Conservation (phyloP, 2,888 invertebrate species). For the Neoscelio sp. region DNA sequence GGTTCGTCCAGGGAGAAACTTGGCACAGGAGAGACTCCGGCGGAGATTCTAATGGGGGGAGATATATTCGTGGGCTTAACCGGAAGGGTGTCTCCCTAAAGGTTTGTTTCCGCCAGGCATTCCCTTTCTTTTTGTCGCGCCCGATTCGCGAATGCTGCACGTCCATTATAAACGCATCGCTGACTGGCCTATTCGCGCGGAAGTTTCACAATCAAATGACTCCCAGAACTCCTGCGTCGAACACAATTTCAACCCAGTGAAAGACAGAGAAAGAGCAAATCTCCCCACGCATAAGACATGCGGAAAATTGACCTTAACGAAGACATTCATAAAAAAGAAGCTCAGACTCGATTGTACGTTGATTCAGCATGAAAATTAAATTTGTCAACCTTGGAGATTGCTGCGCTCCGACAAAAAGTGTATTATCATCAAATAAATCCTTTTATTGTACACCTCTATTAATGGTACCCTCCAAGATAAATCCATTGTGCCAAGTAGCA, state of each 20-base stretch:
- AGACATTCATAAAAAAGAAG: slow-evolving; percentile 40
- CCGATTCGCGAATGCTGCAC: slow-evolving; percentile 50
- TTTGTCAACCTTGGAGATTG: slow-evolving; percentile 44
- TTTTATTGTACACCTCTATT: slow-evolving; percentile 22
- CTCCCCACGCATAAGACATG: slow-evolving; percentile 58
- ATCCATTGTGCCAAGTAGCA: too few relatives aligned
- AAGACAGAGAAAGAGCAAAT: background rate
- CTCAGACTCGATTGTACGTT: slow-evolving; percentile 31
- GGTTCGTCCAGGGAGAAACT: slow-evolving; percentile 34
- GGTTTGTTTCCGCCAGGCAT: slow-evolving; percentile 60
- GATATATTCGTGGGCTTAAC: slow-evolving; percentile 66
- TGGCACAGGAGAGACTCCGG: slow-evolving; percentile 42
- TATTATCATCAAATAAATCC: slow-evolving; percentile 41
- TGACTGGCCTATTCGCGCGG: slow-evolving; percentile 65
- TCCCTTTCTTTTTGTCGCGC: slow-evolving; percentile 59
- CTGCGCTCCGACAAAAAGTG: slow-evolving; percentile 8
- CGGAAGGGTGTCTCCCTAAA: slow-evolving; percentile 62
- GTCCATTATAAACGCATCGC: slow-evolving; percentile 68
- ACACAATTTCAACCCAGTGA: slow-evolving; percentile 31
- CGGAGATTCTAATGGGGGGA: slow-evolving; percentile 46
- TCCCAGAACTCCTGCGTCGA: slow-evolving; percentile 54
- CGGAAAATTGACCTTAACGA: slow-evolving; percentile 63
- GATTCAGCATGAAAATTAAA: slow-evolving; percentile 53
- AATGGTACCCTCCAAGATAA: slow-evolving; percentile 1
- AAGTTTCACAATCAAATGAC: slow-evolving; percentile 67